These are phyloP conservation scores for Peucedramus taeniatus DNA, from an alignment of 2,113 vertebrate species.

Conservation along the genomic window DNA sequence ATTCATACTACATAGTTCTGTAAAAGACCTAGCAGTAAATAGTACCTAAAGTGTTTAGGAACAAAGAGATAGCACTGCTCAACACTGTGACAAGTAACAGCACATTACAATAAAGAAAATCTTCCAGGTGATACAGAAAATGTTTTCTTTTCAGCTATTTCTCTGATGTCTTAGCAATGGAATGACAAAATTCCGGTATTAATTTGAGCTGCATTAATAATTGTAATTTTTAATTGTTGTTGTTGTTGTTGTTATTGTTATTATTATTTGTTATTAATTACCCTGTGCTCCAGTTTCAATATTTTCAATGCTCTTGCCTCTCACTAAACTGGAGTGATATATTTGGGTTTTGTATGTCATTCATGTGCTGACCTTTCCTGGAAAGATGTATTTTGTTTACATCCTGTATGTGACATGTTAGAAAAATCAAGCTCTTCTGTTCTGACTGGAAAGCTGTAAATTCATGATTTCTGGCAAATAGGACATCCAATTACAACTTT, in stretches of 20 bases:
- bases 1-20: background rate
- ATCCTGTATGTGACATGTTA: background rate
- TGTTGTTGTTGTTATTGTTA: background rate
- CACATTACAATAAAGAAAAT: background rate
- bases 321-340: background rate
- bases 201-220: background rate
- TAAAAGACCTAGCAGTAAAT: background rate
- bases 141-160: background rate
- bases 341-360: background rate
- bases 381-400: background rate
- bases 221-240: background rate
- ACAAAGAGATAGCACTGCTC: background rate
- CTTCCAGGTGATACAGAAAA: background rate
- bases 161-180: background rate
- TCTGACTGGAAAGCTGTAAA: background rate
- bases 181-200: background rate
- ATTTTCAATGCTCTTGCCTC: background rate
- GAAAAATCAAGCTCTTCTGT: background rate
- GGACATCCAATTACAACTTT: background rate
- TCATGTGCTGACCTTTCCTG: background rate
- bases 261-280: background rate
- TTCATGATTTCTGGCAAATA: background rate
- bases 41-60: background rate
- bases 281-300: background rate
- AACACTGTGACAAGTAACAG: background rate